Percentiles rank a stretch among this genome's conserved stretches.
phyloP scores from a whole-genome alignment of 2,888 invertebrate species.

The Noctua pronuba region DNA sequence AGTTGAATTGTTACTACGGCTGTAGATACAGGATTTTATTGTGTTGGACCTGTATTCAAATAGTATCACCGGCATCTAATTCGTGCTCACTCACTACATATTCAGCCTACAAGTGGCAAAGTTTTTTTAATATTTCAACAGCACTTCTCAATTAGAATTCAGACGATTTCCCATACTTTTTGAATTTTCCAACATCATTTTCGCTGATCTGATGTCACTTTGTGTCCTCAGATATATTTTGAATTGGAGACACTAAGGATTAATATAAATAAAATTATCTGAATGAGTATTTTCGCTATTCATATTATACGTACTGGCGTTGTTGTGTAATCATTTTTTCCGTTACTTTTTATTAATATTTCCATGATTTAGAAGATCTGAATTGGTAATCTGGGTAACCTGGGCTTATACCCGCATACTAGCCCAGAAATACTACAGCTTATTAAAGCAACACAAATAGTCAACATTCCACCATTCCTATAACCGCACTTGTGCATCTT shows the following conservation, averaged over 20 bases:
- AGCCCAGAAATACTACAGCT: not conserved
- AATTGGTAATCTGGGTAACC: not conserved
- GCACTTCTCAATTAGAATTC: not conserved
- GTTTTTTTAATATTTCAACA: not conserved
- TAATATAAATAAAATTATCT: not conserved
- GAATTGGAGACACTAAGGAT: no score
- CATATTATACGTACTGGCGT: not conserved
- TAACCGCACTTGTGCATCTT: slow-evolving; percentile 32
- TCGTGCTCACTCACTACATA: not conserved
- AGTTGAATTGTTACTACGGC: not conserved
- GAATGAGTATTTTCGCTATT: not conserved
- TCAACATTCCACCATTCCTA: slow-evolving; percentile 11
- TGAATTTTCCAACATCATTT: not conserved
- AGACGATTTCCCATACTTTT: not conserved
- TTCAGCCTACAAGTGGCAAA: not conserved
- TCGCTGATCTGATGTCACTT: not conserved
- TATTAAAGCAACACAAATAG: not conserved
- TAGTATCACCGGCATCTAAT: not conserved
- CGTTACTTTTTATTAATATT: not conserved
- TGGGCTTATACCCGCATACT: not conserved
- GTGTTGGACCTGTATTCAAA: not conserved
- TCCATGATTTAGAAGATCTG: not conserved
- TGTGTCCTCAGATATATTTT: not conserved
- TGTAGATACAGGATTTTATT: no score
- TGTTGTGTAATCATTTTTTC: not conserved